Evolutionary conservation across 2,888 invertebrate species (phyloP), one percentile per base, ranked within the genome.

Genomic region (Salpingus planirostris): DNA sequence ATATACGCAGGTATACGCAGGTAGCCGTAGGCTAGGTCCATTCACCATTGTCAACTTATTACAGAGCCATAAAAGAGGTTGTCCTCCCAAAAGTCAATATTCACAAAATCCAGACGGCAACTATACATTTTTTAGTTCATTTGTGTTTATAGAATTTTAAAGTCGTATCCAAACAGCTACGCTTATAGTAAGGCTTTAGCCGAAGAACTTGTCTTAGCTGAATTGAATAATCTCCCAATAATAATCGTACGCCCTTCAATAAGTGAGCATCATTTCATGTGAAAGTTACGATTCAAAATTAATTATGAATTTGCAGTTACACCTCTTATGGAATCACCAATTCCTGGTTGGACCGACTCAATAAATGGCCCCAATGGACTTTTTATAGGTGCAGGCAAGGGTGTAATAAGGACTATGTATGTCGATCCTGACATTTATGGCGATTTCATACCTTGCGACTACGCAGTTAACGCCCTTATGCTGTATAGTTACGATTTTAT

Each of bases 171-270:
- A 25, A 93, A 93, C 60, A 88, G 91, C 0, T 95, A 93, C 59
- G 90, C 93, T 0, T 91, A 85, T 57, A 92, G 95, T 0, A 96
- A 96, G 65, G 85, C 91, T 0, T 64, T 96, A 8, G 86, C 89
- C 0, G 95, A 95, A 63, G 76, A 79, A 6, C 57, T 92, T 34
- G 80, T 90, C 1, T 76, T 80, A 2, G 83, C 89, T 54, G 76
- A 84, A 24, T 81, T 86, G 64, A 63, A 71, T 1, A 71, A 77
- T 18, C 64, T 96, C 6, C 93, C 93, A 0, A 70, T 80, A 0
- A 71, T 85, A 32, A 81, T 96, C 31, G 65, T 91, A 12, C 67
- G 95, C 45, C 93, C 91, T 2, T 89, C 90, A 0, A 86, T 91
- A 46, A 80, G 36, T 36, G 15, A 28, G 15, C 21, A 21, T 21